phyloP scores from a whole-genome alignment of 2,888 invertebrate species.

The Zelleria hepariella region DNA sequence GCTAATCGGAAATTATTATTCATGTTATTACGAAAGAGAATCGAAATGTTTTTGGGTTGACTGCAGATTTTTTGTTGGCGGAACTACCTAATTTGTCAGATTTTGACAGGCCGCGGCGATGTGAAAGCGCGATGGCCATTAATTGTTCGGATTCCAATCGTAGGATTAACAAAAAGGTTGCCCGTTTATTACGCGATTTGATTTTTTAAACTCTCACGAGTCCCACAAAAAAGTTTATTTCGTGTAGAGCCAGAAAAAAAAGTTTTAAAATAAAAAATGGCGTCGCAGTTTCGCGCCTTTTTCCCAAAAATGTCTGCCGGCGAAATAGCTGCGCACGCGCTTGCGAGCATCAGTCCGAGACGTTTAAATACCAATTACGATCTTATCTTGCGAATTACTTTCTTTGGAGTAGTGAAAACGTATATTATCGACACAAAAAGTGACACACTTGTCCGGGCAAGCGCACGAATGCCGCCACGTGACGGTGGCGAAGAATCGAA shows the following conservation, averaged over 20 bases:
- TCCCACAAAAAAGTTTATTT: background rate
- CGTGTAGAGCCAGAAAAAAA: background rate
- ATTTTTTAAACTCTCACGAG: background rate
- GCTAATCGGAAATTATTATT: background rate
- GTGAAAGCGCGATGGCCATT: background rate
- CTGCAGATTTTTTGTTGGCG: background rate
- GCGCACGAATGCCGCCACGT: background rate
- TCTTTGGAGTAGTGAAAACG: conserved; percentile 13
- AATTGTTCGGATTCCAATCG: background rate
- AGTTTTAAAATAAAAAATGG: background rate
- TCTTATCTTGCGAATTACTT: conserved; percentile 9
- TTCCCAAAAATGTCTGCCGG: conserved; percentile 1
- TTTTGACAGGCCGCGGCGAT: background rate
- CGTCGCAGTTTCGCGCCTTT: background rate
- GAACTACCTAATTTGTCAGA: background rate
- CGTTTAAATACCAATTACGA: conserved; percentile 7
- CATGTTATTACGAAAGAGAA: background rate
- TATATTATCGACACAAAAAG: conserved; percentile 7
- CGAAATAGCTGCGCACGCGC: conserved; percentile 1
- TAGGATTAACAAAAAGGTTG: background rate
- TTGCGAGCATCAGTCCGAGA: background rate
- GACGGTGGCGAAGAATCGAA: background rate
- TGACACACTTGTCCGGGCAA: conserved; percentile 7
- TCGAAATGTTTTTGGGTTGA: background rate
- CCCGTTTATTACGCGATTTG: background rate